Conservation (phyloP, 2,797 vertebrate genomes). For the Notamacropus eugenii region DNA sequence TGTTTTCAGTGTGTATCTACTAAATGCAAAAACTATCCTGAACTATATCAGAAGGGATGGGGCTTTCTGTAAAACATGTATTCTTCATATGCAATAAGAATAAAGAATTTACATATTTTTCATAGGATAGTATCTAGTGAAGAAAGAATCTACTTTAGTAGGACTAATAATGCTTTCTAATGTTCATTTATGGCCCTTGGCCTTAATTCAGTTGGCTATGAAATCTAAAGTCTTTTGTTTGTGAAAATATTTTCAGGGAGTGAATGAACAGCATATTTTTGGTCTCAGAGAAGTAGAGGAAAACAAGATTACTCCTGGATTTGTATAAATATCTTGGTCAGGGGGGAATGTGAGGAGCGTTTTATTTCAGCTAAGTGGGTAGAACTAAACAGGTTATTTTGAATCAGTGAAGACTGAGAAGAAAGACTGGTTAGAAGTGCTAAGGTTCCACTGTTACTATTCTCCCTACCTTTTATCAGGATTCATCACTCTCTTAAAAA, state of each 20-base stretch:
- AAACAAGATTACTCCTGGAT: background rate
- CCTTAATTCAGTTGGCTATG: background rate
- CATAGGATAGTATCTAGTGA: background rate
- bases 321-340: constrained; percentile 8
- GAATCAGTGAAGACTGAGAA: background rate
- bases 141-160: constrained; percentile 29
- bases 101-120: background rate
- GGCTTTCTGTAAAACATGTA: background rate
- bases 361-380: background rate
- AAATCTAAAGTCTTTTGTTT: background rate
- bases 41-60: background rate
- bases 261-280: background rate
- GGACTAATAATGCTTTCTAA: background rate
- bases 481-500: constrained; percentile 13
- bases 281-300: background rate
- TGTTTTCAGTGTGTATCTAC: background rate
- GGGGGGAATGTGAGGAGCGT: background rate
- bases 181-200: constrained; percentile 9
- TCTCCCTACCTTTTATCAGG: background rate
- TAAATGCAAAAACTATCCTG: background rate
- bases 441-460: constrained; percentile 25
- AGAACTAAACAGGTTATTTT: constrained; percentile 24
- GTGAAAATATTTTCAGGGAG: background rate
- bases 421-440: background rate
- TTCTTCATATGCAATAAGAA: background rate